Conservation (phyloP, 2,113 vertebrate species). For the Emydocephalus ijimae region DNA sequence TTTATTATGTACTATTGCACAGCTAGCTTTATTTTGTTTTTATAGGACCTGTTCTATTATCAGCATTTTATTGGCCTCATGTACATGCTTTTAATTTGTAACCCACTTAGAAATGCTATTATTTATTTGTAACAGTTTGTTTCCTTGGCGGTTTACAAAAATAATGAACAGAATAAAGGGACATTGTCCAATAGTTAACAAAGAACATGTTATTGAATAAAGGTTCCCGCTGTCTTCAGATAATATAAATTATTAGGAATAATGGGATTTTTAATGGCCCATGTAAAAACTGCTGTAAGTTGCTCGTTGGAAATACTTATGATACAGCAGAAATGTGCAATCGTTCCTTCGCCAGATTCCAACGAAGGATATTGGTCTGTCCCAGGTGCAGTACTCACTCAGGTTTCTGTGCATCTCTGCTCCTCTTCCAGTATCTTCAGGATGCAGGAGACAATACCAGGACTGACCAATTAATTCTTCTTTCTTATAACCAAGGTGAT, state of each 20-base stretch:
- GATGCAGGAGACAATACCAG: conserved; percentile 82
- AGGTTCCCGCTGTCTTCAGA: not conserved
- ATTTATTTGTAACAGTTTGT: not conserved
- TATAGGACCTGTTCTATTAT: not conserved
- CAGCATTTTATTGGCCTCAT: not conserved
- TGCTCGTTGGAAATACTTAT: not conserved
- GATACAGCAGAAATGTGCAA: not conserved
- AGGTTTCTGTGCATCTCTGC: conserved; percentile 68
- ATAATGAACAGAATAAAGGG: not conserved
- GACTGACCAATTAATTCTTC: conserved; percentile 75
- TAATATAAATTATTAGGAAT: not conserved
- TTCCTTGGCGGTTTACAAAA: not conserved
- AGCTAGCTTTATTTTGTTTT: not conserved
- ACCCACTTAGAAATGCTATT: not conserved
- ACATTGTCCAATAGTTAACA: not conserved
- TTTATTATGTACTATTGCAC: not conserved
- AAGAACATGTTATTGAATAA: not conserved
- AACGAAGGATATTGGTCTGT: accelerated
- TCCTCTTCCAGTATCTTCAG: conserved; percentile 66
- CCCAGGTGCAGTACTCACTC: conserved; percentile 64
- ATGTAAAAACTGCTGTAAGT: not conserved
- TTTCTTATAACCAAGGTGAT: conserved; percentile 71
- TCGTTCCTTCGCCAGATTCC: not conserved
- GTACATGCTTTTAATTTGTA: not conserved
- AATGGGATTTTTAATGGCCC: not conserved